Evolutionary conservation across 2,888 invertebrate species (phyloP), one percentile per base, ranked within the genome.

Genomic region (Caenorhabditis doughertyi): DNA sequence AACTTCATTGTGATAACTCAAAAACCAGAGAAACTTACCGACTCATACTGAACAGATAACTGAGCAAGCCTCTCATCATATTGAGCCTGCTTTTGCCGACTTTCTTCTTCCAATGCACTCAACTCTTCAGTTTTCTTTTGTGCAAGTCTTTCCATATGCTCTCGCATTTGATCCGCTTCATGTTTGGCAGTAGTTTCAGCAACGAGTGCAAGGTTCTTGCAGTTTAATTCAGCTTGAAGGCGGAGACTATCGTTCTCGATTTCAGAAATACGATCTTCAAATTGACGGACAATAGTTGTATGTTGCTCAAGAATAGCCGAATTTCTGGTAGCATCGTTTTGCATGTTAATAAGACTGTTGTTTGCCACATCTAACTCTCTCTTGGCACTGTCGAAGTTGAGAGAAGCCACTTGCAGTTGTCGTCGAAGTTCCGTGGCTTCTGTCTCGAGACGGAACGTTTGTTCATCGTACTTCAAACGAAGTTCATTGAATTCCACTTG

Each of bases 21-120:
- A n/a, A 49, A 25, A 62, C 0, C 8, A 44, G 11, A 29, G 4
- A 42, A 25, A 23, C 29, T 79, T 35, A 74, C 71, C 21, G 76
- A 71, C 58, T 82, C 82, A 60, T 80, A 85, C 23, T 80, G 79
- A n/a, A 60, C 32, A 13, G 80, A 44, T 7, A 85, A 29, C 18
- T 81, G 25, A 21, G 72, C 39, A 9, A 85, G 74, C 39, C 68
- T 64, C 27, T 71, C 27, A n/a, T 84, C 84, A 39, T 81, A 74
- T 21, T 82, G 81, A 0, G 51, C 42, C 39, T 80, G 47, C 16
- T 84, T 77, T 25, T 44, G 51, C 2, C 47, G 60, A 60, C 23
- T 35, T 5, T 71, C 55, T 4, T 21, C 32, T 35, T 81, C 81
- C 2, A 72, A 47, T 3, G 8, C 11, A 9, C 70, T 62, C 2